These are phyloP conservation scores for Sebastes schlegelii DNA, from an alignment of 2,113 vertebrate genomes.

Conservation along the genomic window DNA sequence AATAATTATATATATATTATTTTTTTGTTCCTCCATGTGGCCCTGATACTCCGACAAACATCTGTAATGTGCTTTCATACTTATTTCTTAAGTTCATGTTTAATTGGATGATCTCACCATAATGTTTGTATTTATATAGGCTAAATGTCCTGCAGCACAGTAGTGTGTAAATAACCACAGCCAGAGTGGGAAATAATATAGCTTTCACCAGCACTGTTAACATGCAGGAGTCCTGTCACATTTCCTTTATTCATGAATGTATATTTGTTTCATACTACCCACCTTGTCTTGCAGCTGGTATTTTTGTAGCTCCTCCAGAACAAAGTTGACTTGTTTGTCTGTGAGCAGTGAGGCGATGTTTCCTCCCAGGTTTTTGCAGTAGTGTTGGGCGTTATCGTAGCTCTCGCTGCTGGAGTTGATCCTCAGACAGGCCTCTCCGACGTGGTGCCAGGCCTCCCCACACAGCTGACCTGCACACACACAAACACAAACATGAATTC, in stretches of 20 bases:
- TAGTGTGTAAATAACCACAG: not conserved
- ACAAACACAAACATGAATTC: not conserved
- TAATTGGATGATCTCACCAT: not conserved
- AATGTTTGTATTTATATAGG: not conserved
- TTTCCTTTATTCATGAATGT: not conserved
- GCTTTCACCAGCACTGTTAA: not conserved
- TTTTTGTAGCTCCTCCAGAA: conserved; percentile 95
- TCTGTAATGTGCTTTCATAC: not conserved
- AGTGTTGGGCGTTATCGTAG: conserved; percentile 95
- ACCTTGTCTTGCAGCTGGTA: conserved; percentile 91
- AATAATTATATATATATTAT: too few species aligned
- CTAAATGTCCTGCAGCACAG: not conserved
- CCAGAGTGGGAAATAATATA: not conserved
- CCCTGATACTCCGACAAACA: not conserved
- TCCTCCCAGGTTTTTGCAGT: conserved; percentile 96
- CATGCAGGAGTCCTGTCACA: not conserved
- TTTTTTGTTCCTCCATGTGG: too few species aligned
- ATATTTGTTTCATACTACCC: conserved; percentile 9
- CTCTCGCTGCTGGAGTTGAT: conserved; percentile 95
- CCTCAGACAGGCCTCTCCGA: conserved; percentile 92
- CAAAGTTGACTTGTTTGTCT: conserved; percentile 93
- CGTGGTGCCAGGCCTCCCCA: conserved; percentile 94
- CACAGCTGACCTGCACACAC: conserved; percentile 90
- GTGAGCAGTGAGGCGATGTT: conserved; percentile 95
- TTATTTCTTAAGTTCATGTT: not conserved